These are phyloP conservation scores for Xiphophorus couchianus DNA, from an alignment of 2,113 vertebrate genomes.

Conservation along the genomic window DNA sequence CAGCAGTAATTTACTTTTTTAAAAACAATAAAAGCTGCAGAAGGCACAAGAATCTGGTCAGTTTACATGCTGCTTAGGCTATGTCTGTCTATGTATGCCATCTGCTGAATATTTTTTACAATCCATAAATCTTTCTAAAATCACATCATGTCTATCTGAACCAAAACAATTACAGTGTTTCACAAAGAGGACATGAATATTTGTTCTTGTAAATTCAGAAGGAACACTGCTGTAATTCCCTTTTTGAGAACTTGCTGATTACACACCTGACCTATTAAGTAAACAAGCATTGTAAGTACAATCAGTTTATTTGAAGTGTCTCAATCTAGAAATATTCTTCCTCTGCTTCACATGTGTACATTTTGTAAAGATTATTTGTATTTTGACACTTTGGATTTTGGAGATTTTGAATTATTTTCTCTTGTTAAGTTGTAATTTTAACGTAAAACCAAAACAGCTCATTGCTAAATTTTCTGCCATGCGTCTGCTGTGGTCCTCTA, in stretches of 20 bases:
- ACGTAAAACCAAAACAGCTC: neutral
- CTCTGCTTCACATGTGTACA: neutral
- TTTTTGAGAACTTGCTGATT: neutral
- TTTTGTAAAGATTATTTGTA: neutral
- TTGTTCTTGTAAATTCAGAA: neutral
- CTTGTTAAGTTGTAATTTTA: neutral
- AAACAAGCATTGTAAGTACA: neutral
- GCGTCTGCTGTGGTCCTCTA: neutral
- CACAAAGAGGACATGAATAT: neutral
- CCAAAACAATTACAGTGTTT: slow-evolving; percentile 1
- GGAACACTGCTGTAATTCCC: neutral
- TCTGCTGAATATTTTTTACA: slow-evolving; percentile 13
- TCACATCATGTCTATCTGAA: slow-evolving; percentile 18
- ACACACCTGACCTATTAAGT: neutral
- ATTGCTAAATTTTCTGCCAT: neutral
- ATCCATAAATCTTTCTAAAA: slow-evolving; percentile 6
- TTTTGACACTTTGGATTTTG: neutral
- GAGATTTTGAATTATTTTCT: neutral
- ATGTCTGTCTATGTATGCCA: slow-evolving; percentile 11
- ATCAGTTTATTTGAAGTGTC: neutral
- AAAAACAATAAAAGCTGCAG: too few relatives aligned
- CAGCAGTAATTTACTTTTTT: neutral
- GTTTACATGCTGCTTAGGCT: neutral
- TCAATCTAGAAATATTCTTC: neutral
- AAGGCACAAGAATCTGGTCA: neutral